Evolutionary conservation across 2,797 vertebrate species (phyloP), one percentile per base, ranked within the genome.

Genomic region (Tenualosa ilisha): DNA sequence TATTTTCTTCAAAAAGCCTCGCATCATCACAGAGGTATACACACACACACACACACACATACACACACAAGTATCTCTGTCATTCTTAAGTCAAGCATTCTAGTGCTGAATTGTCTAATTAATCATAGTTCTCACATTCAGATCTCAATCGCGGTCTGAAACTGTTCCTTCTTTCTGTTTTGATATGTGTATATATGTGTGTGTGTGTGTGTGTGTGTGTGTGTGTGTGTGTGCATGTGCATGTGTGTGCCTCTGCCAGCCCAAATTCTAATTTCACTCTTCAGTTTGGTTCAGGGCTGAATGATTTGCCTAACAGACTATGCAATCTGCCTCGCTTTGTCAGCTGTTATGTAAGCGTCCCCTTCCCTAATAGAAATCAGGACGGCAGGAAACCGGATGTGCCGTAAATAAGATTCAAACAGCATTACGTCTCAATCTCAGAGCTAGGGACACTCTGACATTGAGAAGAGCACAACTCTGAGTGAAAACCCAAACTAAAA

Each of bases 201-300:
- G 82, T 59, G 81, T 81, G n/a, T 68, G 79, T 65, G 75, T 84
- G 68, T 85, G 82, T 68, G 87, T 85, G 82, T 68, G 87, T 49
- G 54, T 81, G 82, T 59, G 81, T 81, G n/a, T 68, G 79, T 65
- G 75, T 84, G 68, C 68, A 79, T 84, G 43, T 75, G 59, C 31
- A 49, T 37, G 53, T 81, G 53, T 50, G 72, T 85, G 85, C 86
- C 82, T 86, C 81, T 88, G 37, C 15, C 68, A 15, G 54, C 26
- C 82, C n/a, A 82, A 65, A 75, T 75, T 75, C 3, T 75, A 75
- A 75, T 75, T 75, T 75, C 68, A 15, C 68, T 40, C 31, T 43
- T 75, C 37, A 37, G 13, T 75, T 79, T 79, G 37, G 37, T 43
- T 79, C 72, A 46, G 72, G 65, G 26, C 31, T 72, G 12, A 72